Evolutionary conservation across 2,888 invertebrate genomes (phyloP).

Genomic region (Drosophila picticornis): DNA sequence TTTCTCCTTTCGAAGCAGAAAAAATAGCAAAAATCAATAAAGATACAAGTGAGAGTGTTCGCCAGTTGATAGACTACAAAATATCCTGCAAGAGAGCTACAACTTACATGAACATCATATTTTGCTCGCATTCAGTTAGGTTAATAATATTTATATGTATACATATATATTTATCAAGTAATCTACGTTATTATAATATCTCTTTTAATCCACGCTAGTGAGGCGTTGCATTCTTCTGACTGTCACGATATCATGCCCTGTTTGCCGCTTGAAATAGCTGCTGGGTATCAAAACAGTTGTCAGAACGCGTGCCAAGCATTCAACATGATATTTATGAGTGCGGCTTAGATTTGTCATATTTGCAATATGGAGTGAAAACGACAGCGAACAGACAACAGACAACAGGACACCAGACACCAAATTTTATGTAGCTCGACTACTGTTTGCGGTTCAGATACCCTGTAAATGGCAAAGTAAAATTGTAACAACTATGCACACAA

Average conservation of each 20-base stretch:
- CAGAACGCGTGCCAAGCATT: constrained; percentile 36
- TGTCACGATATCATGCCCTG: background rate
- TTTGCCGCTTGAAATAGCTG: background rate
- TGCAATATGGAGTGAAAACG: constrained; percentile 29
- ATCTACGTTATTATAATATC: background rate
- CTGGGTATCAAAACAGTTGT: constrained; percentile 22
- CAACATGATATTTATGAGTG: constrained; percentile 38
- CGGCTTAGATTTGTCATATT: constrained; percentile 43
- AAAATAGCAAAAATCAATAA: constrained; percentile 30
- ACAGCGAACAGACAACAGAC: background rate
- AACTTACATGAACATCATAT: background rate
- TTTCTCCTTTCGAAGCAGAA: constrained; percentile 30
- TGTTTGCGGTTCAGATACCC: background rate
- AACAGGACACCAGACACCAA: background rate
- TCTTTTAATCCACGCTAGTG: background rate
- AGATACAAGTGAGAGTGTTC: background rate
- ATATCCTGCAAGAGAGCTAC: background rate
- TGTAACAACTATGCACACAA: background rate
- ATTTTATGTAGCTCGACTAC: background rate
- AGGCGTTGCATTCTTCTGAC: no score
- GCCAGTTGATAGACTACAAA: background rate
- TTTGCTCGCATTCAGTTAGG: background rate
- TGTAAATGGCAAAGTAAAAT: background rate
- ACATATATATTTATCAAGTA: background rate
- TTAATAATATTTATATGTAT: background rate